A percentile compares a stretch with the other conserved stretches of the same genome.
Evolutionary conservation across 1,140 invertebrate genomes (phyloP).

Genomic region (Stegodyphus mimosarum): DNA sequence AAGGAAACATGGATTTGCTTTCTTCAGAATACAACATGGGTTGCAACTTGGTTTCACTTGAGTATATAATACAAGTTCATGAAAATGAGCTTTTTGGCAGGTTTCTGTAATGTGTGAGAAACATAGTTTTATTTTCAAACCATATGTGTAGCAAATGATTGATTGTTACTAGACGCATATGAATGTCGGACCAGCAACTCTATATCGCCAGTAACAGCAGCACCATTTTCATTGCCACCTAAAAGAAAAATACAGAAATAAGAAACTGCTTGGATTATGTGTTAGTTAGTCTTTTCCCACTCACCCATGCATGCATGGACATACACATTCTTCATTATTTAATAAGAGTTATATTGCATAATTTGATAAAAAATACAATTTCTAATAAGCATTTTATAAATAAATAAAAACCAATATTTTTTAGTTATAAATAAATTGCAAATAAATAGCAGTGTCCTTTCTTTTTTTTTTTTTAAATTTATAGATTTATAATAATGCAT

Average conservation of each 20-base stretch:
- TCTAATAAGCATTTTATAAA: too few relatives aligned
- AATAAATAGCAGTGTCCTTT: too few relatives aligned
- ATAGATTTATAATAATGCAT: too few relatives aligned
- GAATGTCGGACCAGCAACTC: constrained; percentile 54
- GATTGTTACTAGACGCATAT: constrained; percentile 8
- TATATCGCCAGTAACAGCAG: constrained; percentile 39
- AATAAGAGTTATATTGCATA: too few relatives aligned
- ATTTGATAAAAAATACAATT: too few relatives aligned
- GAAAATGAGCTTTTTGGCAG: constrained; percentile 42
- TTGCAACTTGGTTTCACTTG: not conserved
- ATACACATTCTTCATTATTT: too few relatives aligned
- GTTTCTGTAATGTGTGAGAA: constrained; percentile 24
- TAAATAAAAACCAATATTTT: too few relatives aligned
- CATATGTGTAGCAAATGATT: constrained; percentile 47
- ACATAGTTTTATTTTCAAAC: constrained; percentile 7
- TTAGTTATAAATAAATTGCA: too few relatives aligned
- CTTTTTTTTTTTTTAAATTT: too few relatives aligned
- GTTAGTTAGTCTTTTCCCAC: too few relatives aligned
- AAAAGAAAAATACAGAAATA: not conserved
- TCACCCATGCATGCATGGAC: too few relatives aligned
- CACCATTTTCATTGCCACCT: constrained; percentile 28
- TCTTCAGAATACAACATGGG: not conserved
- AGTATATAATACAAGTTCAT: constrained; percentile 25
- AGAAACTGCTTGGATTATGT: too few relatives aligned
- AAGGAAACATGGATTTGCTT: constrained; percentile 5